phyloP scores from a whole-genome alignment of 2,888 invertebrate species.

The Lymantria monacha region DNA sequence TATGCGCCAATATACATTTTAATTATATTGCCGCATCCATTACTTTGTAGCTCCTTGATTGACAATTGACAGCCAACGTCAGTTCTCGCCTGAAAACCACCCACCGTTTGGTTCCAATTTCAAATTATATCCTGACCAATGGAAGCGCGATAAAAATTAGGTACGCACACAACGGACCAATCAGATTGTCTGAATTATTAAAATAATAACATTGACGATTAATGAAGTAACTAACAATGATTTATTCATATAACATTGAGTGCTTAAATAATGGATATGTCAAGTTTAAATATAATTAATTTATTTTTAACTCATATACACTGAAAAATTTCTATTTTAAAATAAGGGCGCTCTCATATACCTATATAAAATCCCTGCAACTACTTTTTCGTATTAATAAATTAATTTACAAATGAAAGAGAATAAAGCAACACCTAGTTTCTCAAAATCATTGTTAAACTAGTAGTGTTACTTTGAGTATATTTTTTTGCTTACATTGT shows the following conservation, averaged over 20 bases:
- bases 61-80: conserved; percentile 9
- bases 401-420: too few species aligned
- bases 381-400: too few species aligned
- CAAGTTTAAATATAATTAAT: not conserved
- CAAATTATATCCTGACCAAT: conserved; percentile 58
- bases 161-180: conserved; percentile 49
- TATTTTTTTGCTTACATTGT: conserved; percentile 66
- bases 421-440: conserved; percentile 12
- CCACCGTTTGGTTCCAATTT: conserved; percentile 58
- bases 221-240: conserved; percentile 11
- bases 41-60: conserved; percentile 13
- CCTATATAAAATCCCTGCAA: too few species aligned
- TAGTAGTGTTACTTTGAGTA: conserved; percentile 24
- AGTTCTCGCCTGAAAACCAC: conserved; percentile 25
- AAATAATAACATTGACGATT: conserved; percentile 50
- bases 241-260: too few species aligned
- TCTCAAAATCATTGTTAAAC: conserved; percentile 25
- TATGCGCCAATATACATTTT: not conserved
- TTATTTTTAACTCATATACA: not conserved
- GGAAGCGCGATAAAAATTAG: conserved; percentile 40
- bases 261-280: not conserved
- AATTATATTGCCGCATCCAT: conserved; percentile 11
- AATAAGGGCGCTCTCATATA: too few species aligned
- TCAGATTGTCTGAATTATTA: conserved; percentile 39
- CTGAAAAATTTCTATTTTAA: too few species aligned